Percentiles rank a stretch among this genome's conserved stretches.
phyloP scores from a whole-genome alignment of 2,113 vertebrate genomes.

The Cyanocitta stelleri region DNA sequence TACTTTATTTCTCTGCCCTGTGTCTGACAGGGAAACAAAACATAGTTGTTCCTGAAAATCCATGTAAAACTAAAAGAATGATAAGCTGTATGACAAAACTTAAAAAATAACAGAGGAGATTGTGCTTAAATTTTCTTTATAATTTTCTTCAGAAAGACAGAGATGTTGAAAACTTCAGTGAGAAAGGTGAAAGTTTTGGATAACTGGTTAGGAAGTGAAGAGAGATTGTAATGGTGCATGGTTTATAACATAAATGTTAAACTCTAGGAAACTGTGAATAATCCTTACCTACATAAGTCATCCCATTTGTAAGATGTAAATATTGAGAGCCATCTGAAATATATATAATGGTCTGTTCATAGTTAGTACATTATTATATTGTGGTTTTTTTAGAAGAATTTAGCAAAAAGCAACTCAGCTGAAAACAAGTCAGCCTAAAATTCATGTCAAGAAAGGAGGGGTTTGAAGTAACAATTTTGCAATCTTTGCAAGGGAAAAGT shows the following conservation, averaged over 20 bases:
- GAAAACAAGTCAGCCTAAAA: not conserved
- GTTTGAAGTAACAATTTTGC: not conserved
- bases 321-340: not conserved
- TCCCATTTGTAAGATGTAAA: not conserved
- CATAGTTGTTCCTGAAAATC: not conserved
- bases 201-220: not conserved
- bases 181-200: not conserved
- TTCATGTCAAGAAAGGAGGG: not conserved
- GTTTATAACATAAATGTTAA: not conserved
- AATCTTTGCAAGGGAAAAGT: not conserved
- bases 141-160: not conserved
- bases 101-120: not conserved
- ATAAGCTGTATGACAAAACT: not conserved
- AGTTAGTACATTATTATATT: not conserved
- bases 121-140: not conserved
- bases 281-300: not conserved
- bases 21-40: not conserved
- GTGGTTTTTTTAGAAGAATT: not conserved
- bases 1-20: not conserved
- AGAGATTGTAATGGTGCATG: not conserved
- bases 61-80: not conserved
- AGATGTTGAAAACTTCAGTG: not conserved
- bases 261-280: not conserved
- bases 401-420: not conserved
- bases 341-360: not conserved